Evolutionary conservation across 2,888 invertebrate species (phyloP), one percentile per base, ranked within the genome.

Genomic region (Formica aserva): DNA sequence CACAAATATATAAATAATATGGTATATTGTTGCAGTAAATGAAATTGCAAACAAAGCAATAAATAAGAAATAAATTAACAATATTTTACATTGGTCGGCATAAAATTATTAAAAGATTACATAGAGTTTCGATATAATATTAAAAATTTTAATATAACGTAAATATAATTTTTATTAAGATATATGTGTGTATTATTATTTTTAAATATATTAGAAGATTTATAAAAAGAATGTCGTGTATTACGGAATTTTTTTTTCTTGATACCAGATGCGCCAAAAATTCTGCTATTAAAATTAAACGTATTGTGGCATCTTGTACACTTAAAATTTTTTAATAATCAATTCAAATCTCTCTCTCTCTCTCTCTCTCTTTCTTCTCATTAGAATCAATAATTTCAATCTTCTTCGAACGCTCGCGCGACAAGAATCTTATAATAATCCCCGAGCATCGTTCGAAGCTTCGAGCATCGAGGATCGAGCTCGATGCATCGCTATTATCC

Each of bases 401-500:
- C 45, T 65, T 22, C 48, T 11, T 65, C 45, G n/a, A 48, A 15
- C 65, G n/a, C 3, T 41, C 41, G 41, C 41, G 75, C 45, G 75
- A 76, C 66, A 55, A 22, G 38, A 80, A 60, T n/a, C 45, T 80
- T 69, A 81, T 88, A 85, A 85, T 69, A 72, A 86, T 74, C 57
- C 63, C 55, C 48, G 60, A 81, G 83, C 78, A 81, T 89, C 81
- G 63, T 63, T 71, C 65, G 63, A 26, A n/a, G 63, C 29, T 22
- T 38, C 45, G 8, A 48, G n/a, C 60, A 52, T 52, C 67, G 65
- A 81, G 13, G 82, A 72, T 87, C 62, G 76, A 67, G 48, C 71
- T 63, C 82, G 82, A 76, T 41, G 62, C 84, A 84, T 82, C 74
- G 82, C 82, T 71, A 87, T 87, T 84, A 89, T 52, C 52, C 52